Evolutionary conservation across 2,888 invertebrate species (phyloP), one percentile per base, ranked within the genome.

Genomic region (Aphrophora alni): DNA sequence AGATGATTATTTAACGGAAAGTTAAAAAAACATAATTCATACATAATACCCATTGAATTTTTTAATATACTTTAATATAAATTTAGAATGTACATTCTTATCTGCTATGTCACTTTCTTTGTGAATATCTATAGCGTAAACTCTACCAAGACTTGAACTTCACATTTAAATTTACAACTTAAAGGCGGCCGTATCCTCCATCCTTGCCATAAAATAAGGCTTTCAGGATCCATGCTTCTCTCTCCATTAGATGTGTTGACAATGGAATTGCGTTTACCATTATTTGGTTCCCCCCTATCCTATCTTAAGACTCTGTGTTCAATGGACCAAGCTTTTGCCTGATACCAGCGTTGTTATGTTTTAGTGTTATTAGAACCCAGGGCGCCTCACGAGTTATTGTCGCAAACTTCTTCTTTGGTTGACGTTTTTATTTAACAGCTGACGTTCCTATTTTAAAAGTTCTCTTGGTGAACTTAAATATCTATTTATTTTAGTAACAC

Each of bases 201-300:
- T 17, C 44, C 44, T 44, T 2, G 44, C 44, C 44, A 44, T 44
- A 44, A 44, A 44, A 44, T 44, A 44, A 44, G 44, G 17, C 44
- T 44, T 44, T 10, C 44, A 44, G 44, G 33, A 44, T 17, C 44
- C 44, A 44, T 17, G 44, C 44, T 44, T 44, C 44, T 44, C 44
- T 59, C 59, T 59, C 59, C 59, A 59, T 59, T 59, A 59, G 59
- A 59, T 59, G 59, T 59, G 59, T 59, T 59, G 59, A 59, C 59
- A 59, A 59, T 59, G 59, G 59, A 59, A 59, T 59, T 59, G 59
- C 59, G n/a, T 21, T 59, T 21, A 59, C 21, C 59, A 59, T 59
- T 59, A 59, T 59, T 59, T 21, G 59, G 59, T 21, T 21, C 59
- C 59, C 59, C n/a, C 59, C 2, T 5, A 5, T n/a, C 14, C 44